Evolutionary conservation across 2,888 invertebrate species (phyloP).

Genomic region (Mythimna vitellina): DNA sequence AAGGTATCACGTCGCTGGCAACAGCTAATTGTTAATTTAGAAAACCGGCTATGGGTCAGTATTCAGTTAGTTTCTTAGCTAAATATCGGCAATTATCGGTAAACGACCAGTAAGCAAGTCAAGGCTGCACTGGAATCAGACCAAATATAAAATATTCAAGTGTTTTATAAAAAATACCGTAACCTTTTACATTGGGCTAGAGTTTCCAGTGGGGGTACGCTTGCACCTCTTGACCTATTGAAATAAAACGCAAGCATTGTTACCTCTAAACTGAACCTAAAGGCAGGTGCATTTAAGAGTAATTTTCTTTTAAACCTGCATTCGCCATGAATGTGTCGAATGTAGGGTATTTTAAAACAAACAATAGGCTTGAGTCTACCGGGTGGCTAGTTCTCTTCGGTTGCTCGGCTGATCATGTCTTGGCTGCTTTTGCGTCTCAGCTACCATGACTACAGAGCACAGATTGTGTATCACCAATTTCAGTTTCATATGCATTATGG

Average conservation of each 20-base stretch:
- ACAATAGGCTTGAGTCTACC: not conserved
- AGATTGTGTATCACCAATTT: not conserved
- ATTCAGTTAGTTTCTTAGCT: too few species aligned
- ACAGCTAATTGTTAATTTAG: not conserved
- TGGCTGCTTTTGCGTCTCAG: not conserved
- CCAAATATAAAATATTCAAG: not conserved
- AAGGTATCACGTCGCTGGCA: too few species aligned
- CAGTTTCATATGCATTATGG: not conserved
- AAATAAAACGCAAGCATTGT: not conserved
- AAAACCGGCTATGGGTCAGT: too few species aligned
- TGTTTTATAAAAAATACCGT: too few species aligned
- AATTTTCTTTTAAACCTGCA: not conserved
- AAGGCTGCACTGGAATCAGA: not conserved
- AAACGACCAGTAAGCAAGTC: not conserved
- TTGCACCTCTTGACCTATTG: not conserved
- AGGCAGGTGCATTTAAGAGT: not conserved
- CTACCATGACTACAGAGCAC: not conserved
- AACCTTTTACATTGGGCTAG: not conserved
- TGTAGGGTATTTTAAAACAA: not conserved
- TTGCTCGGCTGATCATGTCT: conserved; percentile 3
- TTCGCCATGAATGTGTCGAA: not conserved
- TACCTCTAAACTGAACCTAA: conserved; percentile 21
- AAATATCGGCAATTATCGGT: not conserved
- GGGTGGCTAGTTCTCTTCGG: not conserved
- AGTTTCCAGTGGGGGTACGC: not conserved